phyloP scores from a whole-genome alignment of 2,888 invertebrate genomes.

The Pomacea canaliculata region DNA sequence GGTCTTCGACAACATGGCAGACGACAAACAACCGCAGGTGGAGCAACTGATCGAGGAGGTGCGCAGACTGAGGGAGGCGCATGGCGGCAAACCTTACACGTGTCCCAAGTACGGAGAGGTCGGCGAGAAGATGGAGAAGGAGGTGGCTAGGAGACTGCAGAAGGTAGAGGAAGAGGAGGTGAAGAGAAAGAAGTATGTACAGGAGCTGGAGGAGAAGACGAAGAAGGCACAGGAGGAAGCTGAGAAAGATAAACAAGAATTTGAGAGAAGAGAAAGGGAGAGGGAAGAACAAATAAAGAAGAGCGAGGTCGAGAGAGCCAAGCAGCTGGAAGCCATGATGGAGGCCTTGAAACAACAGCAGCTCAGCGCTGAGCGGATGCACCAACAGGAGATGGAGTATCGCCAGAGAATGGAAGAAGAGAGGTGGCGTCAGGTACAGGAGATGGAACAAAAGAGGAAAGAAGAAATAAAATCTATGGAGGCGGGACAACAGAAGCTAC shows the following conservation, averaged over 20 bases:
- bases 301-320: not conserved
- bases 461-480: slow-evolving; percentile 7
- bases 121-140: slow-evolving; percentile 30
- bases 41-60: slow-evolving; percentile 29
- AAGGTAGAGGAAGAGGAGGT: slow-evolving; percentile 36
- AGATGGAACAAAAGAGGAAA: slow-evolving; percentile 1
- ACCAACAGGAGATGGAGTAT: not conserved
- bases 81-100: slow-evolving; percentile 29
- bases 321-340: slow-evolving; percentile 1
- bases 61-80: slow-evolving; percentile 8
- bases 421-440: not conserved
- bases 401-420: not conserved
- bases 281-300: not conserved
- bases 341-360: slow-evolving; percentile 21
- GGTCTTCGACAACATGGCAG: slow-evolving; percentile 30
- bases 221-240: slow-evolving; percentile 34
- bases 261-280: slow-evolving; percentile 18
- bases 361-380: not conserved
- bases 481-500: not conserved
- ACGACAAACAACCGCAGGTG: slow-evolving; percentile 23
- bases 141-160: slow-evolving; percentile 38
- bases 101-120: slow-evolving; percentile 23
- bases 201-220: slow-evolving; percentile 29
- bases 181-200: slow-evolving; percentile 18
- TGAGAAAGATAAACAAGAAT: slow-evolving; percentile 12